A percentile compares a stretch with the other conserved stretches of the same genome.
Evolutionary conservation across 2,888 invertebrate species (phyloP).

Genomic region (Eupsilia transversa): DNA sequence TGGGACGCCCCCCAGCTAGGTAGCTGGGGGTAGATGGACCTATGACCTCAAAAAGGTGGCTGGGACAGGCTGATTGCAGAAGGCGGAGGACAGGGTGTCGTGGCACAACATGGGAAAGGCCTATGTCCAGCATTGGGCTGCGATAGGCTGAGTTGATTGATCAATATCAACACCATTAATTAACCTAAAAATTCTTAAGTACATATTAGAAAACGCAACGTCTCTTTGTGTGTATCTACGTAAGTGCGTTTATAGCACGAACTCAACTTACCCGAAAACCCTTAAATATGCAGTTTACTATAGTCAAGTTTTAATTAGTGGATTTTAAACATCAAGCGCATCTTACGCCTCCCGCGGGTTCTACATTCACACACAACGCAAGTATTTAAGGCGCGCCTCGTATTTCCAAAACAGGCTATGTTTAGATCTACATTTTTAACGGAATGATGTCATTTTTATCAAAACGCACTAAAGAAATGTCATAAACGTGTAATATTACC

Average conservation of each 20-base stretch:
- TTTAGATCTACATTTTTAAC: slow-evolving; percentile 39
- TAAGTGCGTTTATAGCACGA: background rate
- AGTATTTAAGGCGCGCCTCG: slow-evolving; percentile 50
- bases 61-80: no score
- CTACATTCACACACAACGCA: background rate
- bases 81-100: no score
- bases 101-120: no score
- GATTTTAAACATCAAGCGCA: background rate
- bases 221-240: no score
- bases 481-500: slow-evolving; percentile 40
- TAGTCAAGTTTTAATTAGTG: background rate
- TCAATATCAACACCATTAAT: background rate
- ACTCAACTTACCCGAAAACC: background rate
- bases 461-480: slow-evolving; percentile 35
- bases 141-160: no score
- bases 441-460: slow-evolving; percentile 59
- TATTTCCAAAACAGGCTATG: slow-evolving; percentile 32
- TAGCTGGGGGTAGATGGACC: no score
- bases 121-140: no score
- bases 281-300: no score
- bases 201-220: background rate
- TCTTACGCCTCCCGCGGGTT: background rate
- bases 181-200: background rate
- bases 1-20: background rate
- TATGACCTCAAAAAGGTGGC: background rate